Base-by-base conservation (phyloP, 2,797 vertebrate genomes). In the Neosalanx taihuensis region DNA sequence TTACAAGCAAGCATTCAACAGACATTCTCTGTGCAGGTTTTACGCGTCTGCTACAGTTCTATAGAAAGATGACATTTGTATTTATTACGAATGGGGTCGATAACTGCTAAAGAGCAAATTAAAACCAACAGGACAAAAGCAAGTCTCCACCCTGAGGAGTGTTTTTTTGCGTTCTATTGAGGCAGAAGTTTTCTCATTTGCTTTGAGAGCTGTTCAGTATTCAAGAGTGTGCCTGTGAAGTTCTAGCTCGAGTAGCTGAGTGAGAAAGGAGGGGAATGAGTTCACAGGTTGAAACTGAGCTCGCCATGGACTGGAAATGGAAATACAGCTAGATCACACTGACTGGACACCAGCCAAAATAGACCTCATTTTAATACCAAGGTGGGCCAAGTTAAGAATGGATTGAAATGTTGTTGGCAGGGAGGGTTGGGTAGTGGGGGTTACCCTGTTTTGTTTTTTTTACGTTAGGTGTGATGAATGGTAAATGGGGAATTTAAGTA, bases 271-370 rank as follows among this genome's bases (percentile, higher is more conserved):
- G 64, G 63, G 51, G 35, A 30, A 29, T 26, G 62, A 49, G 61
- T 72, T 57, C 46, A 71, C 13, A 56, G 62, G 49, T 41, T 72
- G 61, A 57, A 26, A 53, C 61, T 56, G 35, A 29, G 62, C 53
- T 65, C 20, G 17, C 62, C 23, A 13, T 58, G 23, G 53, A 31
- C 53, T 31, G n/a, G n/a, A n/a, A n/a, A n/a, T 15, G 62, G 63
- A 59, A 66, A 17, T 20, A 18, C 4, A 60, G n/a, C 4, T 23
- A 35, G 17, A 35, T 71, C n/a, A 64, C 60, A 18, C 68, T 64
- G 69, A 68, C 65, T 67, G 70, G 63, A 31, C 26, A 49, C 18
- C 2, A 26, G 58, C 76, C 69, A 77, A 51, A 70, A 65, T 53
- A 51, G 6, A 49, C n/a, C n/a, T 35, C 17, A 35, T 37, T 59